Percentiles rank a stretch among this genome's conserved stretches.
phyloP scores from a whole-genome alignment of 2,113 vertebrate genomes.

The Stictonetta naevosa region DNA sequence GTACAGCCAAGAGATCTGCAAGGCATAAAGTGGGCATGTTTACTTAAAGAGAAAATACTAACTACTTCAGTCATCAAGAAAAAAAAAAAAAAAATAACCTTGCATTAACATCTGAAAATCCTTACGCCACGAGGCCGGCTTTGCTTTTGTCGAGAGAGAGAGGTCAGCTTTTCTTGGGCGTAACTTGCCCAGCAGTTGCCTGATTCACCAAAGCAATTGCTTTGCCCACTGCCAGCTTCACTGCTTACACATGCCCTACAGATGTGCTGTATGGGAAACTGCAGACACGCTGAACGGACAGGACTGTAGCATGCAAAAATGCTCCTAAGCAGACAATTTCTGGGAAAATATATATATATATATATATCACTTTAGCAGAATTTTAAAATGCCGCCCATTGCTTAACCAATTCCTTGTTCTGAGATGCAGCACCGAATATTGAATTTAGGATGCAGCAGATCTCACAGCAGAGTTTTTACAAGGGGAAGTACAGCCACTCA shows the following conservation, averaged over 20 bases:
- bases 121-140: background rate
- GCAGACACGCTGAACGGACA: background rate
- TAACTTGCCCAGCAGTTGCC: background rate
- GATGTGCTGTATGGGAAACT: background rate
- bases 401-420: background rate
- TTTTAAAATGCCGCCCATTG: background rate
- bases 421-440: background rate
- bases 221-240: background rate
- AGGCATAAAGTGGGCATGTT: background rate
- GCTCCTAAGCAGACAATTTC: background rate
- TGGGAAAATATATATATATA: background rate
- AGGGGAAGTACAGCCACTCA: background rate
- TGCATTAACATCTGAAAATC: background rate
- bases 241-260: background rate
- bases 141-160: background rate
- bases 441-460: background rate
- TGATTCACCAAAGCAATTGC: background rate
- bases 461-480: background rate
- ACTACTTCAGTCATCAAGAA: background rate
- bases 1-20: background rate
- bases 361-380: background rate
- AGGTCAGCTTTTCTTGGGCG: constrained; percentile 1
- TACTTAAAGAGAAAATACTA: constrained; percentile 16
- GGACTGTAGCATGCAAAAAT: background rate
- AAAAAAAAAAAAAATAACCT: background rate